Base-by-base conservation (phyloP, 2,113 vertebrate genomes). In the Pelusios castaneus region DNA sequence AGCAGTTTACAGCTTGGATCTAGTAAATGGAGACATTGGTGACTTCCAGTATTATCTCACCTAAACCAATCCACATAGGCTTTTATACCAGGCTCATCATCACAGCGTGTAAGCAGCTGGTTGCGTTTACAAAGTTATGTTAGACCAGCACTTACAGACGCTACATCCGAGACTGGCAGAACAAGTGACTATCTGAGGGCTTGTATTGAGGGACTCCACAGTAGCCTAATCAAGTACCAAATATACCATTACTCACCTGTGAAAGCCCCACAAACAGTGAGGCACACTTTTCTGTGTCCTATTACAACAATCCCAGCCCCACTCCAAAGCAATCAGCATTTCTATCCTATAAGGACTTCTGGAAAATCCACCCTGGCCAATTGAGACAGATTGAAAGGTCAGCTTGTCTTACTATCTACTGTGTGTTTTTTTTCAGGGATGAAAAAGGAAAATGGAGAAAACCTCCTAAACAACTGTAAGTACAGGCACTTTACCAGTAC, bases 401-500 rank as follows among this genome's bases (percentile, higher is more conserved):
- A 91, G 17, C 80, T 24, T 22, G 45, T 24, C 45, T 96, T 73
- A 96, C 63, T 82, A 13, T 10, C 38, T 88, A 24, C 43, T 93
- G 2, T 94, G 88, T 95, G 19, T 95, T 95, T 93, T 54, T 60
- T 97, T 97, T 54, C 96, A 98, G 98, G 94, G 87, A 63, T 98
- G 58, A 97, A 95, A 76, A 89, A 81, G 82, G 87, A 88, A 92
- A 96, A 96, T 11, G 98, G 98, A 80, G 96, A 97, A 27, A 93
- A 98, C 82, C 97, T 98, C 95, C 87, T 98, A 84, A 97, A 98
- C 87, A 98, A 95, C 45, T 93, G 98, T 98, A 94, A 98, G 98
- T 98, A 91, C 9, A 87, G 91, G 49, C 81, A 29, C 3, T 76
- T 92, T 87, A 8, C 43, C 45, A 16, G 87, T 85, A 6, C 51